Base-by-base conservation (phyloP, 2,888 invertebrate species). In the Branchellion lobata region DNA sequence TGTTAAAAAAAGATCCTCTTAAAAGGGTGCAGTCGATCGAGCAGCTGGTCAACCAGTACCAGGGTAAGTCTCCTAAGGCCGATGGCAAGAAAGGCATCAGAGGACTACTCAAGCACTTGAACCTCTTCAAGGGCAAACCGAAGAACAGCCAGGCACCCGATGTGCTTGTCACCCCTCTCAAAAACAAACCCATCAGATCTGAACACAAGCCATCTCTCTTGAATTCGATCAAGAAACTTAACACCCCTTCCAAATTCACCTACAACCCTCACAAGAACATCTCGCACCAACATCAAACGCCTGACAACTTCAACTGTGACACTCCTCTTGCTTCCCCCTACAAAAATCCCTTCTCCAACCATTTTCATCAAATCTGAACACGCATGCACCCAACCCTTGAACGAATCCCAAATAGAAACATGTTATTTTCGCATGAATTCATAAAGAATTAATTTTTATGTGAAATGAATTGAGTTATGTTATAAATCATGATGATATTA, bases 21-120 rank as follows among this genome's bases (percentile, higher is more conserved):
- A 79, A 79, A n/a, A 65, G 29, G n/a, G 75, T 61, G 31, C 73
- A 57, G 0, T 79, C 79, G 3, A 74, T 79, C 5, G 79, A 79
- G 68, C 75, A 79, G n/a, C 27, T 79, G 40, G 79, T 34, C 21
- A 74, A 75, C 21, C 21, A 33, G 21, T 73, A 36, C 36, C 53
- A 36, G 18, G 33, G 57, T 21, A 76, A 51, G 31, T 1, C 24
- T 3, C 31, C 69, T 8, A 29, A 27, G 31, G 47, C 18, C 3
- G 36, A 34, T 31, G 40, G 40, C 11, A 77, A 77, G 27, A 77
- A 65, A 34, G 57, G 57, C 34, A 29, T 77, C 33, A 77, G 33
- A 65, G 40, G 53, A n/a, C 47, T 77, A n/a, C 61, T 77, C 65
- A 77, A 77, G 40, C 29, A 53, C 29, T 24, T 77, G 1, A 75